Evolutionary conservation across 2,888 invertebrate species (phyloP).

Genomic region (Ophonus ardosiacus): DNA sequence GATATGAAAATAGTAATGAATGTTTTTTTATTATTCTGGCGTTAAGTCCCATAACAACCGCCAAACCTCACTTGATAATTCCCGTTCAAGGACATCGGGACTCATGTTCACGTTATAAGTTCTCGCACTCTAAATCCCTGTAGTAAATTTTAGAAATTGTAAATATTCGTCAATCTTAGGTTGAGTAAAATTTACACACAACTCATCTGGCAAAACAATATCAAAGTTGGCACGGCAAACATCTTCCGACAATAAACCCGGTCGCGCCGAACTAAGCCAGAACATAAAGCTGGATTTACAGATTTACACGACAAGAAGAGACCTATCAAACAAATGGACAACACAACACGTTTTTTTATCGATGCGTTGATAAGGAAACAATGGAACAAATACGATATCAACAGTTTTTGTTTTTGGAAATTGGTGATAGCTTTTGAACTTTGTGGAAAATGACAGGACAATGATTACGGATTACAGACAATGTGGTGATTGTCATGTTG

Average conservation of each 20-base stretch:
- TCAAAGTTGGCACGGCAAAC: slow-evolving; percentile 10
- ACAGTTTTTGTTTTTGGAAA: not conserved
- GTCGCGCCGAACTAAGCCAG: not conserved
- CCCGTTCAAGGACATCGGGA: no score
- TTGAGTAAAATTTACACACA: not conserved
- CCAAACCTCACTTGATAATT: no score
- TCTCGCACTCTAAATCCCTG: no score
- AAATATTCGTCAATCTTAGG: no score
- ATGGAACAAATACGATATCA: not conserved
- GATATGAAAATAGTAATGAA: no score
- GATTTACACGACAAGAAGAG: not conserved
- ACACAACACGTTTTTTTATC: not conserved
- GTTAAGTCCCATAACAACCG: no score
- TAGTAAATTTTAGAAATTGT: no score
- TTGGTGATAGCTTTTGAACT: not conserved
- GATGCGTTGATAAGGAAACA: not conserved
- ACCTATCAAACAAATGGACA: not conserved
- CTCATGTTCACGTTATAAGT: no score
- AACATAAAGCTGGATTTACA: not conserved
- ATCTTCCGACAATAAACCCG: not conserved
- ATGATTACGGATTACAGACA: no score
- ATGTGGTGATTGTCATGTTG: no score
- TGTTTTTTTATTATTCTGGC: no score
- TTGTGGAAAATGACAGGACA: no score
- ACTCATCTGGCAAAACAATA: slow-evolving; percentile 40